Evolutionary conservation across 2,888 invertebrate genomes (phyloP).

Genomic region (Euspilapteryx auroguttella): DNA sequence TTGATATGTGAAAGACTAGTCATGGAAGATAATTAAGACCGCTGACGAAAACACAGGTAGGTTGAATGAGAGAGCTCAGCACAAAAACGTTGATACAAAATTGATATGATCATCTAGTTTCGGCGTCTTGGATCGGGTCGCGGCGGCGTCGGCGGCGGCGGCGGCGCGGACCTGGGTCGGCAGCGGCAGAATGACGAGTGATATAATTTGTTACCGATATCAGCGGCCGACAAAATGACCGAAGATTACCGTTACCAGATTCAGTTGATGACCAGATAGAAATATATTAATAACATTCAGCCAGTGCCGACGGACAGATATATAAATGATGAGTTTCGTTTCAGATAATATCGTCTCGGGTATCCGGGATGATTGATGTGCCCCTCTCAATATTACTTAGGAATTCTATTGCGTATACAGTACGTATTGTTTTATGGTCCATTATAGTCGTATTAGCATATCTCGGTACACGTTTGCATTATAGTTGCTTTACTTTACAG

Average conservation of each 20-base stretch:
- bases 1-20: too few relatives aligned
- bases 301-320: slow-evolving; percentile 50
- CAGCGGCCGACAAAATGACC: not conserved
- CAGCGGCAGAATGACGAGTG: slow-evolving; percentile 15
- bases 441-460: slow-evolving; percentile 50
- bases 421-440: slow-evolving; percentile 40
- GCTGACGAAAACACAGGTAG: too few relatives aligned
- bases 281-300: slow-evolving; percentile 59
- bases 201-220: slow-evolving; percentile 41
- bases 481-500: too few relatives aligned
- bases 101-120: too few relatives aligned
- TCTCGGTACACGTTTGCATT: not conserved
- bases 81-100: too few relatives aligned
- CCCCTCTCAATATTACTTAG: slow-evolving; percentile 34
- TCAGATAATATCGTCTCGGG: slow-evolving; percentile 54
- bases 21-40: too few relatives aligned
- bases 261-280: slow-evolving; percentile 40
- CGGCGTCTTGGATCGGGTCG: too few relatives aligned
- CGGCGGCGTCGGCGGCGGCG: not conserved
- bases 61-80: too few relatives aligned
- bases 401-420: slow-evolving; percentile 40
- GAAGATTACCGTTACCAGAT: not conserved
- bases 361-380: slow-evolving; percentile 50
- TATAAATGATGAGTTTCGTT: slow-evolving; percentile 60
- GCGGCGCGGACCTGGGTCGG: not conserved